Base-by-base conservation (phyloP, 2,888 invertebrate genomes). In the Patella caerulea region DNA sequence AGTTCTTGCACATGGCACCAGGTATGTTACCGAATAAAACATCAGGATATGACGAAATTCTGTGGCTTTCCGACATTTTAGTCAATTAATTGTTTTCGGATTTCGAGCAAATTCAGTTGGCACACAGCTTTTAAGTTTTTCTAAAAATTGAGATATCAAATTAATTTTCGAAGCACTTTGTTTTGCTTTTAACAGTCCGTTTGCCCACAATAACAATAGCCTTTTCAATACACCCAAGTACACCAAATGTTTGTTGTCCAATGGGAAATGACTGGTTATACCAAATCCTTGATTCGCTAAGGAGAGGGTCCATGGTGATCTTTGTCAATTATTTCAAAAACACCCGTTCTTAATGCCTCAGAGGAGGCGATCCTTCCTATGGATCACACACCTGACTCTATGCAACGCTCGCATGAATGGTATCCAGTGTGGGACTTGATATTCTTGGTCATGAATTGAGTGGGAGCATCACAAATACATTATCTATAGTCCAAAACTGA, bases 391-490 rank as follows among this genome's bases (percentile, higher is more conserved):
- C 24, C 24, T 29, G 29, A 55, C 14, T 56, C 24, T 24, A n/a
- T 53, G 53, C 78, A 78, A 45, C 65, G 56, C n/a, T 80, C 77
- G 73, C 80, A 81, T 7, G 74, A 55, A 71, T 55, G 53, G 73
- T 81, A 81, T 15, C 73, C 80, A 65, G 9, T 75, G 73, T 81
- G 80, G 4, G 29, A 55, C 65, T 78, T 81, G 29, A 73, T 78
- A 54, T 74, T 15, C 59, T 81, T 80, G 12, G 78, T 12, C 70
- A 81, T 79, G 7, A 76, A 72, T 45, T 80, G 65, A 24, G 81
- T 80, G 19, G 81, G 81, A 14, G 80, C 74, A 81, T 81, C 81
- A 81, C 81, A 81, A 55, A 81, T 75, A 74, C 81, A 78, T 29
- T 2, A 45, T 17, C 55, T 54, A 9, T 24, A 11, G 24, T 65